Evolutionary conservation across 1,140 invertebrate genomes (phyloP), one percentile per base, ranked within the genome.

Genomic region (Diprion similis): DNA sequence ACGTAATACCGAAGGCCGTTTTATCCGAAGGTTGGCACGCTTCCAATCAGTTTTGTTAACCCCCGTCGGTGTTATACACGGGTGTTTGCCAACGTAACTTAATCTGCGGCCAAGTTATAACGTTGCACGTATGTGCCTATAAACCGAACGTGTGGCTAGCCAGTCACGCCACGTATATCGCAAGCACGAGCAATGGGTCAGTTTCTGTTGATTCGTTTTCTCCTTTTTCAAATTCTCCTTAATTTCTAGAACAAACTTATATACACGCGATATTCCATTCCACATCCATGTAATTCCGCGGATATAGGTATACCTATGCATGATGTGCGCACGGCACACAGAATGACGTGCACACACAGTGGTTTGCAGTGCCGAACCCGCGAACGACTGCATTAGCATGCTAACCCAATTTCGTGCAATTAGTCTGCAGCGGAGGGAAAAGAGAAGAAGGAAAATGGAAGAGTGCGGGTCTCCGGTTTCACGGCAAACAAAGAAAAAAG

Each of bases 391-490:
- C 51, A 59, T 59, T 59, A 59, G 51, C 51, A 59, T 59, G 51
- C 51, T 59, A 59, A 59, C 51, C 51, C 51, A 59, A 59, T 59
- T 59, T 59, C 51, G 51, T 59, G 51, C 51, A 59, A 59, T 59
- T 59, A 59, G 51, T 59, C 51, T 37, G 24, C 24, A 59, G 51
- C 11, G 9, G 8, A 59, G 3, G 51, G 11, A 59, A 59, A 59
- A 59, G n/a, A 59, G 51, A 15, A 9, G n/a, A 59, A 59, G 11
- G n/a, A 59, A 59, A 59, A 15, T 37, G 24, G 24, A 37, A 37
- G 24, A 37, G 24, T 37, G 2, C 24, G 24, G 24, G 24, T 37
- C 24, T 37, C 24, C 24, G 24, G 24, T 59, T 59, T 59, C 8
- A 59, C 8, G 11, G 51, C 51, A 59, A 37, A 37, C 24, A 37